Base-by-base conservation (phyloP, 2,113 vertebrate species). In the Pangasianodon gigas region DNA sequence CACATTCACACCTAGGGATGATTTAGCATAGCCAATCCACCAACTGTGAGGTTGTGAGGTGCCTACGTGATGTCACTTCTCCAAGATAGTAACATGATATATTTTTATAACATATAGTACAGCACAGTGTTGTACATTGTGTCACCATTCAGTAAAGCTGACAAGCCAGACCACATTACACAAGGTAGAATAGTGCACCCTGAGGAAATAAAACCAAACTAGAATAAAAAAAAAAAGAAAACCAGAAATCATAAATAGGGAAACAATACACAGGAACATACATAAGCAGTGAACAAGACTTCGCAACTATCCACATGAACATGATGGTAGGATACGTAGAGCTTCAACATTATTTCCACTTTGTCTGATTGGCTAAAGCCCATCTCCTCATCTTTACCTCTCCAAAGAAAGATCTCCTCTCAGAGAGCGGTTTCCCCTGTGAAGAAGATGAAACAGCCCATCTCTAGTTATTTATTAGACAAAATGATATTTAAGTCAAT, bases 161-260 rank as follows among this genome's bases (percentile, higher is more conserved):
- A 82, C 51, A 82, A 54, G 29, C 80, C 51, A 79, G 51, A 32
- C 26, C 52, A 83, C 18, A 83, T 83, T 24, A 83, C n/a, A 83
- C 4, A n/a, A 19, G 21, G 21, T 79, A 29, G 2, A 26, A 48
- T 26, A 79, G 2, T 4, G 14, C 46, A 83, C n/a, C 14, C 51
- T 32, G 48, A 52, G 79, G 9, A 80, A 32, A 69, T 69, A 29
- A 67, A 67, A 58, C 14, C 1, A 62, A 62, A 62, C 8, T 37
- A 37, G 37, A 37, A 37, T 37, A 37, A 37, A 37, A 37, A 37
- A 37, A 37, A 37, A 44, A 46, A 19, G 18, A 81, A 48, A 48
- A 80, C 26, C 48, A 48, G 13, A 52, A 32, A 32, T 13, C 79
- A 46, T 24, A 3, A 41, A 41, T 7, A 41, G 4, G 1, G 37